These are phyloP conservation scores for Natrix natrix DNA, from an alignment of 2,797 vertebrate genomes.

Conservation along the genomic window DNA sequence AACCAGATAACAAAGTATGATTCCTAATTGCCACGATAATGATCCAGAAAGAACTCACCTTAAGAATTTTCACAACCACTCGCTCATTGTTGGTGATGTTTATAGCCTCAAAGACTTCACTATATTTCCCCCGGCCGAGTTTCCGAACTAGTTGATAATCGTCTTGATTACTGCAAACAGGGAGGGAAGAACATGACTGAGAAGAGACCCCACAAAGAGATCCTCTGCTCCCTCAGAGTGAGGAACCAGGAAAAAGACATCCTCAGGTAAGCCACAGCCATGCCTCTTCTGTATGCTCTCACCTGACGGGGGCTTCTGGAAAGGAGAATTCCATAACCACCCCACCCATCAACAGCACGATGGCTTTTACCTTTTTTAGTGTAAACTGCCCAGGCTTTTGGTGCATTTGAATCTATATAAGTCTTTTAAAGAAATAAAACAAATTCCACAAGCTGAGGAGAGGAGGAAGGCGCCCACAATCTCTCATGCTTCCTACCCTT, in stretches of 20 bases:
- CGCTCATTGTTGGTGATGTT: conserved; percentile 98
- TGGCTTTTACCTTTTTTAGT: background rate
- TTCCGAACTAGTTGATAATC: conserved; percentile 97
- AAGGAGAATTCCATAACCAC: background rate
- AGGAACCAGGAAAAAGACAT: background rate
- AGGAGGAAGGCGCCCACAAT: too few species aligned
- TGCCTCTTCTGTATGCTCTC: background rate
- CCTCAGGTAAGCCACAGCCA: too few species aligned
- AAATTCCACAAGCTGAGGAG: background rate
- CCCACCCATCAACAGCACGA: background rate
- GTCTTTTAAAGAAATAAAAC: background rate
- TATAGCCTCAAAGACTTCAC: conserved; percentile 98
- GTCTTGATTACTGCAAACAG: conserved; percentile 89
- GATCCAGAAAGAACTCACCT: conserved; percentile 78
- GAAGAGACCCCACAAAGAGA: conserved; percentile 15
- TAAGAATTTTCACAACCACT: conserved; percentile 97
- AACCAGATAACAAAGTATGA: background rate
- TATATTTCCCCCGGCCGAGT: conserved; percentile 95
- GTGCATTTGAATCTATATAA: background rate
- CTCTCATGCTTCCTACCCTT: background rate
- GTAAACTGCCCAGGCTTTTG: background rate
- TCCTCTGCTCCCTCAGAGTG: background rate
- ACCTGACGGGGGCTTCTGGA: background rate
- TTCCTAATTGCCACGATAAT: background rate
- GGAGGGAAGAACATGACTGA: conserved; percentile 36